These are phyloP conservation scores for Sinodicranocentrus sp. DNA, from an alignment of 2,888 invertebrate genomes.

Conservation along the genomic window DNA sequence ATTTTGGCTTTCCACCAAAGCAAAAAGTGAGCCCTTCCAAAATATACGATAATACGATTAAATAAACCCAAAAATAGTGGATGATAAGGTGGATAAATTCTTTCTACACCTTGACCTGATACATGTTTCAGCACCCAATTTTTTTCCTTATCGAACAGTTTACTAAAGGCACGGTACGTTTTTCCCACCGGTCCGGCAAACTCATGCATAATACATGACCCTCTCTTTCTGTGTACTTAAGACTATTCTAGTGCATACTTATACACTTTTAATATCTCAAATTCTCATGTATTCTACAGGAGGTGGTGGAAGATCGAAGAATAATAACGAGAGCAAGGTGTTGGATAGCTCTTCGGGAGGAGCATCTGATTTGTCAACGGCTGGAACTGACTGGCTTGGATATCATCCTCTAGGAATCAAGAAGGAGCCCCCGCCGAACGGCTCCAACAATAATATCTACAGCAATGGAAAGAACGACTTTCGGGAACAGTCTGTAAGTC, in stretches of 20 bases:
- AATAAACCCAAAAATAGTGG: too few species aligned
- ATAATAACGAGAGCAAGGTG: slow-evolving; percentile 37
- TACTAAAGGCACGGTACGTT: slow-evolving; percentile 35
- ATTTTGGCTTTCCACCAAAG: too few species aligned
- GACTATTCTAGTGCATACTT: not conserved
- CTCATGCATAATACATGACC: slow-evolving; percentile 73
- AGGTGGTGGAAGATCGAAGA: slow-evolving; percentile 47
- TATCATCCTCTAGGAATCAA: slow-evolving; percentile 83
- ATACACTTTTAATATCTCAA: slow-evolving; percentile 11
- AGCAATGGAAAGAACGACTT: slow-evolving; percentile 75
- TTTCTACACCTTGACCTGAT: too few species aligned
- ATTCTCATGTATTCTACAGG: slow-evolving; percentile 36
- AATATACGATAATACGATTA: too few species aligned
- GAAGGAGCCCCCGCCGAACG: slow-evolving; percentile 73
- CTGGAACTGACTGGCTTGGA: slow-evolving; percentile 84
- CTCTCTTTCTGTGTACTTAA: slow-evolving; percentile 50
- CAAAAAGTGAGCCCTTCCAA: too few species aligned
- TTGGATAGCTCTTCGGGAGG: slow-evolving; percentile 28
- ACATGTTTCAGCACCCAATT: too few species aligned
- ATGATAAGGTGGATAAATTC: not conserved
- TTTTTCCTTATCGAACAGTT: too few species aligned
- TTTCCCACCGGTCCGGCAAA: slow-evolving; percentile 45
- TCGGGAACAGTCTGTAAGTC: slow-evolving; percentile 76
- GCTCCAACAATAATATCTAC: slow-evolving; percentile 74
- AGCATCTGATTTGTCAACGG: slow-evolving; percentile 45